Base-by-base conservation (phyloP, 1,140 invertebrate species). In the Drosophila arizonae region DNA sequence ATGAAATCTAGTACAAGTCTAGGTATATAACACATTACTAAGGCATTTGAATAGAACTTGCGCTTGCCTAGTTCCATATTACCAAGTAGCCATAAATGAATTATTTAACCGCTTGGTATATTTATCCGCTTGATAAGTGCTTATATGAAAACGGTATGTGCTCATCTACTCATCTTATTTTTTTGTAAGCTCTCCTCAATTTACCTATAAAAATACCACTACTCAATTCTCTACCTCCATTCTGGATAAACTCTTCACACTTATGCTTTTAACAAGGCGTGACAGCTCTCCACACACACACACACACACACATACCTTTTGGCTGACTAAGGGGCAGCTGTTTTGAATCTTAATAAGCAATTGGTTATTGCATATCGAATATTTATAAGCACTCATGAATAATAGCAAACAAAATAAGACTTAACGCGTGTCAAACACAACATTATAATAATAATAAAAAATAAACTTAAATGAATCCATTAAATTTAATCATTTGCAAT, bases 281-380 rank as follows among this genome's bases (percentile, higher is more conserved):
- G 4, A 45, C 63, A 67, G 62, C 39, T 39, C 60, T n/a, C 26
- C n/a, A 39, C 50, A 39, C 58, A 24, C 11, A 45, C 13, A 45
- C 11, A 45, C 13, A n/a, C 43, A 8, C 6, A 45, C 43, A 45
- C n/a, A 17, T 50, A 51, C 43, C 60, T 17, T 9, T 30, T 39
- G 51, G 28, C 28, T 67, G 64, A 61, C 55, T 72, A 60, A 67
- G 51, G 5, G 6, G 13, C 33, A 51, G 43, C 43, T 57, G 60
- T 30, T 56, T n/a, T 55, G 60, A 52, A 77, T 77, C 5, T 39
- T 62, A 77, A 69, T 64, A 26, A 51, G 30, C 26, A 30, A 43
- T 43, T 11, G 48, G 26, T 46, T 28, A 28, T 13, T 45, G 15
- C 43, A 55, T 66, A 72, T 41, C 36, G 45, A 72, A 41, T 33